A percentile compares a stretch with the other conserved stretches of the same genome.
Conservation (phyloP, 2,888 invertebrate genomes). For the Meiosimyza platycephala region DNA sequence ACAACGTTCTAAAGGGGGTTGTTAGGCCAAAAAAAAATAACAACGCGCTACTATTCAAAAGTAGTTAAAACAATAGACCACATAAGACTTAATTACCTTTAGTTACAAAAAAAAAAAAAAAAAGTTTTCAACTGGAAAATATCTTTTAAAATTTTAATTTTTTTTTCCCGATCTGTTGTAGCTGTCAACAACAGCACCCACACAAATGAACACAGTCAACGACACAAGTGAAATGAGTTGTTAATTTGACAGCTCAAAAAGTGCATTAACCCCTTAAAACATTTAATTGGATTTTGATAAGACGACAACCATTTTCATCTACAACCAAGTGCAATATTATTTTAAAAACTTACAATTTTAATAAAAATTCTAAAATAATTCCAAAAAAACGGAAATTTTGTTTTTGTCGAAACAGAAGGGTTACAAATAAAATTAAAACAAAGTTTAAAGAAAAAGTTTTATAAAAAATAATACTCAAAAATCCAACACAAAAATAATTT, state of each 20-base stretch:
- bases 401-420: too few relatives aligned
- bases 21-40: slow-evolving; percentile 16
- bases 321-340: not conserved
- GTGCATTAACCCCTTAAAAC: not conserved
- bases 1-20: slow-evolving; percentile 18
- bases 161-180: not conserved
- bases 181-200: not conserved
- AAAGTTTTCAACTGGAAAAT: not conserved
- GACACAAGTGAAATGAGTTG: too few relatives aligned
- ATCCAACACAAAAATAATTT: too few relatives aligned
- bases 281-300: not conserved
- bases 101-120: slow-evolving; percentile 8
- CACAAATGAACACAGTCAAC: not conserved
- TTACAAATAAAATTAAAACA: too few relatives aligned
- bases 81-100: slow-evolving; percentile 12
- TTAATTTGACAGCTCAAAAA: not conserved
- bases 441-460: too few relatives aligned
- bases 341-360: not conserved
- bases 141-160: not conserved
- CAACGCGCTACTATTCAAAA: slow-evolving; percentile 11
- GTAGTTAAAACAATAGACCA: slow-evolving; percentile 19
- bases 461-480: too few relatives aligned
- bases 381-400: too few relatives aligned
- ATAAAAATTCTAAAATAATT: too few relatives aligned
- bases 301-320: not conserved